A percentile compares a stretch with the other conserved stretches of the same genome.
Conservation (phyloP, 2,113 vertebrate species). For the Podarcis muralis region DNA sequence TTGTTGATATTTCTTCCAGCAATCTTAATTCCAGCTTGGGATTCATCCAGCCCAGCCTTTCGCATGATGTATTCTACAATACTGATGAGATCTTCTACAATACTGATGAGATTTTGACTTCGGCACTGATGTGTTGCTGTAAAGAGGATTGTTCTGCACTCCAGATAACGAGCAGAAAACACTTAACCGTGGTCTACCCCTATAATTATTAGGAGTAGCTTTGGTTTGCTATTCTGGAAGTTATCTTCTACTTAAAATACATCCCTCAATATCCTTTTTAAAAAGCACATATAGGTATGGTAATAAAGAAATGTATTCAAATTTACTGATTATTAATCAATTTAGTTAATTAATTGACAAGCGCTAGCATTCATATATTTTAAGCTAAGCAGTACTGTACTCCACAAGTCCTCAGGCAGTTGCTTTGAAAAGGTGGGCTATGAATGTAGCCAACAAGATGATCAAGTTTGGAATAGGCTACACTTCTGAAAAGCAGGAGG, state of each 20-base stretch:
- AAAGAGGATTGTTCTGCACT: not conserved
- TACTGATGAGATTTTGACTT: not conserved
- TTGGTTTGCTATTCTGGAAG: not conserved
- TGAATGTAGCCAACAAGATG: fast-evolving
- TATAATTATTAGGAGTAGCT: no score
- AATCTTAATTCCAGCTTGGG: no score
- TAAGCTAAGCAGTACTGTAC: not conserved
- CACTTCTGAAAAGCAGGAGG: not conserved
- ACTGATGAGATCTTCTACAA: not conserved
- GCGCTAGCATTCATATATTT: not conserved
- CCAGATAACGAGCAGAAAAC: not conserved
- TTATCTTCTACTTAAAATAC: not conserved
- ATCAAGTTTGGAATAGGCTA: not conserved
- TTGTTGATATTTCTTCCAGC: no score
- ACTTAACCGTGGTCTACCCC: not conserved
- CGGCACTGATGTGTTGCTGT: not conserved
- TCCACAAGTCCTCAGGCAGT: not conserved
- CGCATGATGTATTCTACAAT: no score
- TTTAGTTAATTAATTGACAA: not conserved
- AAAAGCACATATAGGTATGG: not conserved
- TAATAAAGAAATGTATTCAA: not conserved
- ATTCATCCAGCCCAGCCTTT: no score
- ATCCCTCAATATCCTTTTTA: not conserved
- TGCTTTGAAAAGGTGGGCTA: fast-evolving
- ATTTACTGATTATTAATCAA: not conserved